Base-by-base conservation (phyloP, 2,113 vertebrate genomes). In the Chaetura pelagica region DNA sequence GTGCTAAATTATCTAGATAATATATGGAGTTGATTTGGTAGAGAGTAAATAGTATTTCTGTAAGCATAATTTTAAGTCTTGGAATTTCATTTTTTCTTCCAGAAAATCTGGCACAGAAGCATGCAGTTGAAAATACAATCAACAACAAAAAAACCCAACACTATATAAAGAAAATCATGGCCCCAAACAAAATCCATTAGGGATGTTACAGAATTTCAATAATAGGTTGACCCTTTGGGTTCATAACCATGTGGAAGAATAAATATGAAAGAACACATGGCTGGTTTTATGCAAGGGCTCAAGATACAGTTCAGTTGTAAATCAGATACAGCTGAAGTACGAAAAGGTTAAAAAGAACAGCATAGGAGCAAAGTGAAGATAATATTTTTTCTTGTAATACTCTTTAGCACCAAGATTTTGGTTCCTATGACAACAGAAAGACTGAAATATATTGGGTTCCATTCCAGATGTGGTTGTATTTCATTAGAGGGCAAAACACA, bases 391-490 rank as follows among this genome's bases (percentile, higher is more conserved):
- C 78, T 88, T 73, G 42, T 64, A 78, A 67, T 32, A 72, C 12
- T 81, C 64, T 69, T 67, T 90, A 94, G 91, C 72, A 92, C 69
- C 20, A 87, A 59, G 79, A 79, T 78, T 93, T 83, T 93, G 59
- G 94, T 95, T 96, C 69, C 93, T 90, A 96, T 95, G 90, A 72
- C 94, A 94, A 97, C 92, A 61, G 73, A 81, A 94, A 84, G 32
- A 93, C 34, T 75, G 78, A 93, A 94, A 94, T 20, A 26, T 18
- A 86, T 14, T 76, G 52, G n/a, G 95, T 94, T 92, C 40, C 35
- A 87, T 61, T 64, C 38, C 85, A 92, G 69, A 72, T 35, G 68
- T 46, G n/a, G 35, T 20, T 87, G 86, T 38, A 51, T 88, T 92
- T 96, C 66, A 88, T 91, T 57, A 92, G 40, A 44, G 46, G 52